Base-by-base conservation (phyloP, 2,797 vertebrate species). In the Eulemur coronatus region DNA sequence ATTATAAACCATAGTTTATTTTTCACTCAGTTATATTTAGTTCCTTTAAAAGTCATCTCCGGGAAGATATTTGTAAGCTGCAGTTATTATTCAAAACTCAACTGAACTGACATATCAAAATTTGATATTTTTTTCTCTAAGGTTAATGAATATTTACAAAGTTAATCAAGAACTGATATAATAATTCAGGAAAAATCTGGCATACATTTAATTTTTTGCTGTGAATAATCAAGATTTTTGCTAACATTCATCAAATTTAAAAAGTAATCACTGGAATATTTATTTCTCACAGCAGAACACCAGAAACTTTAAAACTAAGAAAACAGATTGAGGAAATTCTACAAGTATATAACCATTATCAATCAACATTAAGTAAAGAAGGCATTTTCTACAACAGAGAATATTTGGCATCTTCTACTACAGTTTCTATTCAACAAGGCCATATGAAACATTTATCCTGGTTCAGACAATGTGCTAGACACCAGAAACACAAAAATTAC, bases 81-180 rank as follows among this genome's bases (percentile, higher is more conserved):
- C 0, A 33, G 14, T 90, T 96, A 97, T 93, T 97, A 97, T 95
- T 97, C 92, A 97, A 94, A 97, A 76, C 13, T 22, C 41, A 94
- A 82, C 4, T 78, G 48, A 97, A 94, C 43, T 85, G 75, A 75
- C 75, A 94, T 91, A 89, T 84, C 81, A 95, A 87, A 79, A 81
- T 70, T 85, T 78, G 79, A 35, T 85, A 61, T 65, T 95, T 92
- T 96, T 96, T 89, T n/a, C 28, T 78, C 76, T 94, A 92, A 80
- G 35, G 24, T 92, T 96, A 94, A 97, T 97, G 96, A 97, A 97
- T 97, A 97, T 97, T 97, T 96, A 97, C 90, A 92, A 95, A 92
- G 94, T 94, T 97, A 98, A 97, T 97, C 92, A 97, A 95, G 88
- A 96, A 94, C 95, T 98, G 90, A 89, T 86, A 89, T 80, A 95